Conservation (phyloP, 2,888 invertebrate species). For the Sphaerophoria taeniata region DNA sequence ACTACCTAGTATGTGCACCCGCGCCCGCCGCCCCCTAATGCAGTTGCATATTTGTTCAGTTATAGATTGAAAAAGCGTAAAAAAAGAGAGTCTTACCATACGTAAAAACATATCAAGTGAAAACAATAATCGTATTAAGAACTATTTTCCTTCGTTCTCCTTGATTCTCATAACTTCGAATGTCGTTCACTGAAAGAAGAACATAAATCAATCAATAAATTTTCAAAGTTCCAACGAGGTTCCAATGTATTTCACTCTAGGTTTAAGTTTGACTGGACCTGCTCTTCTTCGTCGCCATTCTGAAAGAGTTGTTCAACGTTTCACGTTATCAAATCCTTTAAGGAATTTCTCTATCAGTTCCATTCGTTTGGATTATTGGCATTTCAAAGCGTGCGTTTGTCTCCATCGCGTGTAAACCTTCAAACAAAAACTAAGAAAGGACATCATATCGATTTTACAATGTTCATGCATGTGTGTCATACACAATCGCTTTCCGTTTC, state of each 20-base stretch:
- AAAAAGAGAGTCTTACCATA: too few relatives aligned
- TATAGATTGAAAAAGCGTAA: too few relatives aligned
- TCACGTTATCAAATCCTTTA: constrained; percentile 66
- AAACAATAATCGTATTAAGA: too few relatives aligned
- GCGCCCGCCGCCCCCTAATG: too few relatives aligned
- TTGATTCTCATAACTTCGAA: too few relatives aligned
- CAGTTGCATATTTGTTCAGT: too few relatives aligned
- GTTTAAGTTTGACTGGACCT: neutral
- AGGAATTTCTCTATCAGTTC: constrained; percentile 73
- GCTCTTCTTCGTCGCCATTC: constrained; percentile 35
- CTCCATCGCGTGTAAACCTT: constrained; percentile 32
- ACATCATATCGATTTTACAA: constrained; percentile 21
- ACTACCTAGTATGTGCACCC: too few relatives aligned
- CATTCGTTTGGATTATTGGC: constrained; percentile 68
- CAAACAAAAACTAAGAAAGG: constrained; percentile 1
- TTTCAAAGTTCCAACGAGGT: too few relatives aligned
- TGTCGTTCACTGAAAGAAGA: too few relatives aligned
- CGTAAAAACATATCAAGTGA: too few relatives aligned
- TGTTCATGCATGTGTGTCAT: constrained; percentile 6
- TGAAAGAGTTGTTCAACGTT: constrained; percentile 44
- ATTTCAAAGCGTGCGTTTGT: constrained; percentile 61
- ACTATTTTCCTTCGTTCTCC: too few relatives aligned
- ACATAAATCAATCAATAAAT: too few relatives aligned
- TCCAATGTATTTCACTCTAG: neutral
- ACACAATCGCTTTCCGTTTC: constrained; percentile 25